Evolutionary conservation across 2,113 vertebrate species (phyloP), one percentile per base, ranked within the genome.

Genomic region (Macquaria ambigua): DNA sequence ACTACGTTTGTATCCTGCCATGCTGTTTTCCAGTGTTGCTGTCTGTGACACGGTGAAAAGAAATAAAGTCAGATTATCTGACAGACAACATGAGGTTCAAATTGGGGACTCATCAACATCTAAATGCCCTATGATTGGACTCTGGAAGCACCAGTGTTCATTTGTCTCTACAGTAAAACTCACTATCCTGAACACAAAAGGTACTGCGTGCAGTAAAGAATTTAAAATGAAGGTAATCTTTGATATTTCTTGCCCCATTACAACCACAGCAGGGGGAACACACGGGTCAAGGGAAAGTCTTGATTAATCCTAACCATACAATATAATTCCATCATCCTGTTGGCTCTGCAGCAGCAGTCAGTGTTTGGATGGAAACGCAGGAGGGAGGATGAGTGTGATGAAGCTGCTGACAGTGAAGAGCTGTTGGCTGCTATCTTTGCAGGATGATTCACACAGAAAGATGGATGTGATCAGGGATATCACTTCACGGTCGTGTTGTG

Each of bases 351-450:
- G 73, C 56, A 62, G 28, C 41, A 5, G 73, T 46, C 37, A 10
- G 9, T 28, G 55, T 59, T 21, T 56, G 75, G 61, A 53, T 41
- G 48, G 59, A 63, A n/a, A 63, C 43, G 9, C 31, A 8, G 55
- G 39, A 62, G 41, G 31, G 68, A 53, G 78, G 78, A 74, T 12
- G 72, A 74, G 79, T 74, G 50, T 37, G 71, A 74, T 43, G 71
- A 37, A 82, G 62, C 71, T 50, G 59, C 50, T 28, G 67, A 69
- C 78, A 69, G 64, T 69, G 77, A 79, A n/a, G 77, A 79, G 77
- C 66, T 56, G 75, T 31, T 58, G 66, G 66, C 64, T 73, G 79
- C 59, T 9, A 10, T 58, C 41, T 64, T 31, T 55, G 7, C 62
- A 23, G 69, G 61, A 82, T 82, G 71, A 75, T 50, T 68, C 80